phyloP scores from a whole-genome alignment of 2,797 vertebrate species.

The Sternarchorhynchus goeldii region DNA sequence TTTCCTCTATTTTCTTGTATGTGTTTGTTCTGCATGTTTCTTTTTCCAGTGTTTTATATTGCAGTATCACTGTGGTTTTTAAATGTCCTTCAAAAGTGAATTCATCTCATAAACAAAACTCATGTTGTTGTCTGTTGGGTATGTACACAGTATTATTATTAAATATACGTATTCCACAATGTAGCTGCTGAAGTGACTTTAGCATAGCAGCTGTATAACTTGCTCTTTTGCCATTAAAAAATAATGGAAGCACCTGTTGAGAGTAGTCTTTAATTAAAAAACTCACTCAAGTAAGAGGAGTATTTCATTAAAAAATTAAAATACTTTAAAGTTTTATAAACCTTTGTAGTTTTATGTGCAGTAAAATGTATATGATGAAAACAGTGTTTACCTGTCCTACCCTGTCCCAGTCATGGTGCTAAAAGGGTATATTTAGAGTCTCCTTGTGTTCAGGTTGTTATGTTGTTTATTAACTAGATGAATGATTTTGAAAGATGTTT shows the following conservation, averaged over 20 bases:
- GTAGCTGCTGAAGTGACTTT: not conserved
- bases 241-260: not conserved
- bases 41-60: conserved; percentile 3
- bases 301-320: not conserved
- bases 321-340: too few species aligned
- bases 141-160: not conserved
- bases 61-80: not conserved
- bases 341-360: too few species aligned
- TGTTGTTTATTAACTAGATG: not conserved
- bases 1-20: not conserved
- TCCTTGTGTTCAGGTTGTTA: not conserved
- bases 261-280: not conserved
- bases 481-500: not conserved
- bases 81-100: not conserved
- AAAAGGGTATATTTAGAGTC: not conserved
- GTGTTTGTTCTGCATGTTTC: not conserved
- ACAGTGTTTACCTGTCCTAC: not conserved
- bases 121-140: not conserved
- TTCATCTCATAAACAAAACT: not conserved
- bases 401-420: not conserved
- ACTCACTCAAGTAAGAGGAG: not conserved
- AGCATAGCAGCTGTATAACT: not conserved
- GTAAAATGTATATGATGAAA: not conserved
- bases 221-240: conserved; percentile 21
- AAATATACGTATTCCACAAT: not conserved